These are phyloP conservation scores for Pangasius djambal DNA, from an alignment of 2,797 vertebrate genomes.

Conservation along the genomic window DNA sequence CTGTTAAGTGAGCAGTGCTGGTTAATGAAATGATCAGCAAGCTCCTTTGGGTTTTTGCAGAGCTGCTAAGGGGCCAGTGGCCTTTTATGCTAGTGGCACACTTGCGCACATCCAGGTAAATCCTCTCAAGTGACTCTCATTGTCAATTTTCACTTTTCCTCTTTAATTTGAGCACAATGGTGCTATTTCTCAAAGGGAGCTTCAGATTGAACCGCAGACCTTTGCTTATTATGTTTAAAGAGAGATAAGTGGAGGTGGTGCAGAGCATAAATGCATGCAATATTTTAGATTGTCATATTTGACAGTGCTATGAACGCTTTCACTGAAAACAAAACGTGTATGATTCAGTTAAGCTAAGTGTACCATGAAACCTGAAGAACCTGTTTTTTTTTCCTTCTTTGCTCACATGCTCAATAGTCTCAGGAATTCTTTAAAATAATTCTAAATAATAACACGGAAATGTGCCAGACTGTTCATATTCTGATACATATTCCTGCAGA, in stretches of 20 bases:
- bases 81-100: slow-evolving; percentile 58
- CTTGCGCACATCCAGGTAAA: slow-evolving; percentile 61
- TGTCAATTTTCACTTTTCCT: slow-evolving; percentile 62
- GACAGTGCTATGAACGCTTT: slow-evolving; percentile 46
- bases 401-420: not conserved
- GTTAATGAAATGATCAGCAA: slow-evolving; percentile 43
- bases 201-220: not conserved
- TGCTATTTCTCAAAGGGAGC: not conserved
- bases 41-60: slow-evolving; percentile 40
- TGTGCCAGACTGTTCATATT: not conserved
- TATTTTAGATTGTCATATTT: slow-evolving; percentile 51
- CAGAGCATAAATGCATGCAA: slow-evolving; percentile 56
- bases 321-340: slow-evolving; percentile 17
- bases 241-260: slow-evolving; percentile 57
- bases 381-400: not conserved
- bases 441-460: not conserved
- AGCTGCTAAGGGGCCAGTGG: slow-evolving; percentile 44
- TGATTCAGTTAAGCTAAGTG: not conserved
- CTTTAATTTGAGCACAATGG: slow-evolving; percentile 54
- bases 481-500: not conserved
- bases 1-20: slow-evolving; percentile 42
- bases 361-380: not conserved
- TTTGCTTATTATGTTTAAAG: slow-evolving; percentile 31
- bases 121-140: slow-evolving; percentile 69
- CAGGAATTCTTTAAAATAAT: not conserved